These are phyloP conservation scores for Eubasilissa regina DNA, from an alignment of 1,140 invertebrate genomes.

Conservation along the genomic window DNA sequence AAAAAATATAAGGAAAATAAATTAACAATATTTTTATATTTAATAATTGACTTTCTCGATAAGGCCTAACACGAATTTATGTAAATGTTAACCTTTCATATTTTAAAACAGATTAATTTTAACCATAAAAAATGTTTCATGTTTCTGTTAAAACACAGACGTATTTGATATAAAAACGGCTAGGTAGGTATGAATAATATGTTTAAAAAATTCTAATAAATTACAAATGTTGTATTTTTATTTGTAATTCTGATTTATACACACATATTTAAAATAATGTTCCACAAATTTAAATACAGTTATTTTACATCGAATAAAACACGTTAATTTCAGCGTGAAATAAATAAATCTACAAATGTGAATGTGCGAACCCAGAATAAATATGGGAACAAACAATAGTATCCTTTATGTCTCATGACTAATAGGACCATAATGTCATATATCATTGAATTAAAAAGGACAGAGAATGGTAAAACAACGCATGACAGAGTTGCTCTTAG, in stretches of 20 bases:
- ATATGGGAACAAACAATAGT: constrained; percentile 48
- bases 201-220: too few relatives aligned
- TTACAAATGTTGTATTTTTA: constrained; percentile 8
- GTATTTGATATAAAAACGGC: too few relatives aligned
- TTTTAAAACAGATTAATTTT: too few relatives aligned
- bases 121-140: too few relatives aligned
- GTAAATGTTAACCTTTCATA: too few relatives aligned
- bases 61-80: too few relatives aligned
- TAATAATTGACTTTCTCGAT: too few relatives aligned
- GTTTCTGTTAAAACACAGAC: too few relatives aligned
- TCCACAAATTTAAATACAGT: constrained; percentile 34
- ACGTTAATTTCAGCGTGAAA: constrained; percentile 34
- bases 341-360: not conserved
- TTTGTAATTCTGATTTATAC: constrained; percentile 29
- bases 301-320: constrained; percentile 26
- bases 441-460: constrained; percentile 49
- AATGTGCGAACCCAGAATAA: constrained; percentile 39
- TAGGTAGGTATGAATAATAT: too few relatives aligned
- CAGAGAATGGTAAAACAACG: constrained; percentile 42
- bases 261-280: not conserved
- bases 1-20: too few relatives aligned
- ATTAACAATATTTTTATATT: too few relatives aligned
- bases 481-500: constrained; percentile 43
- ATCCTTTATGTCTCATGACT: constrained; percentile 51
- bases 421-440: constrained; percentile 52